A percentile compares a stretch with the other conserved stretches of the same genome.
These are phyloP conservation scores for Sinotaia quadrata DNA, from an alignment of 2,888 invertebrate species.

Conservation along the genomic window DNA sequence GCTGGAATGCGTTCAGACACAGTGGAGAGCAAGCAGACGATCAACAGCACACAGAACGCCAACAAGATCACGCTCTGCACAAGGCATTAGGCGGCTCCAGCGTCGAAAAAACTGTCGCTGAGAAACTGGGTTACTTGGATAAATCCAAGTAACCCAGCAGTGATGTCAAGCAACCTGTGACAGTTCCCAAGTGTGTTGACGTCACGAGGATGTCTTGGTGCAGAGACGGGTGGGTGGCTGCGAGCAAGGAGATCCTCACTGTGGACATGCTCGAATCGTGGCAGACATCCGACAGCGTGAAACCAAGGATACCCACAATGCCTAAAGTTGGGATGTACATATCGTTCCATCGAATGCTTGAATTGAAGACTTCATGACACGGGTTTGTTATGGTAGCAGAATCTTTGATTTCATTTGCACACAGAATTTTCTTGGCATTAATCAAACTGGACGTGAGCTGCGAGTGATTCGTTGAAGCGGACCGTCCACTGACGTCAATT, in stretches of 20 bases:
- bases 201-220: conserved; percentile 9
- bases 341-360: too few species aligned
- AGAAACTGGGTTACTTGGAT: background rate
- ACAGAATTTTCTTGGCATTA: too few species aligned
- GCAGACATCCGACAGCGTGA: conserved; percentile 12
- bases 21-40: background rate
- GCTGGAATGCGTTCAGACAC: background rate
- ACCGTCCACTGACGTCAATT: too few species aligned
- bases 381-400: too few species aligned
- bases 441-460: too few species aligned
- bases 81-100: conserved; percentile 16
- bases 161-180: conserved; percentile 19
- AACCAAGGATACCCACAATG: conserved; percentile 14
- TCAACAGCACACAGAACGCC: background rate
- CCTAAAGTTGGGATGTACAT: conserved; percentile 9
- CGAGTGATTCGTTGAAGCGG: too few species aligned
- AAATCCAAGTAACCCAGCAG: conserved; percentile 18
- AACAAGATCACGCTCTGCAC: conserved; percentile 2
- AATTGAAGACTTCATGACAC: too few species aligned
- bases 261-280: conserved; percentile 23
- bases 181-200: conserved; percentile 12
- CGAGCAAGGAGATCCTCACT: conserved; percentile 17
- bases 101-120: conserved; percentile 6
- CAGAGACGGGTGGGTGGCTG: conserved; percentile 17
- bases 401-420: too few species aligned